These are phyloP conservation scores for Anhinga rufa DNA, from an alignment of 2,113 vertebrate species.

Conservation along the genomic window DNA sequence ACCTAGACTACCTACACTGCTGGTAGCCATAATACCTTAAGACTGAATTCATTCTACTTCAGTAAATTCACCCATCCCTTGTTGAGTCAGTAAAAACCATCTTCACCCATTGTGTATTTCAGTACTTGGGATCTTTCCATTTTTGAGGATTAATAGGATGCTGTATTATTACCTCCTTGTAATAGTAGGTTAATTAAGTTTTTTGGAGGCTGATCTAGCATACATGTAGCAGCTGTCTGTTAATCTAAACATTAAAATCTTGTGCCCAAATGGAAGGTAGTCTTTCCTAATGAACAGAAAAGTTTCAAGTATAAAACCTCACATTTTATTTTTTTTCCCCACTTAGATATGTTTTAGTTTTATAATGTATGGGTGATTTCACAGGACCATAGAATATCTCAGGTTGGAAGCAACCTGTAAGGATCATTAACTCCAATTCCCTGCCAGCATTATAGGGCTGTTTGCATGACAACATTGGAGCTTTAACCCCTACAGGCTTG, in stretches of 20 bases:
- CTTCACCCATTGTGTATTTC: neutral
- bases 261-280: neutral
- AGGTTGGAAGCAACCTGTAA: neutral
- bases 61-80: neutral
- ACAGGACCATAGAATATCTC: neutral
- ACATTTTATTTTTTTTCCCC: too few relatives aligned
- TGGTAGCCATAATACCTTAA: neutral
- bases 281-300: neutral
- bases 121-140: neutral
- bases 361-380: neutral
- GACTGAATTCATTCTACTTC: neutral
- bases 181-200: neutral
- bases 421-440: neutral
- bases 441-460: too few relatives aligned
- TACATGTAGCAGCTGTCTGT: neutral
- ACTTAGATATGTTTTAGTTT: neutral
- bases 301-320: neutral
- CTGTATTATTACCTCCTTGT: neutral
- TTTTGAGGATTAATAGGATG: neutral
- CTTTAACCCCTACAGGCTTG: neutral
- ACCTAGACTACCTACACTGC: too few relatives aligned
- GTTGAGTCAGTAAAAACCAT: neutral
- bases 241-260: neutral
- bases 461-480: neutral
- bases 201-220: neutral